These are phyloP conservation scores for Microcebus griseorufus DNA, from an alignment of 2,113 vertebrate genomes.

Conservation along the genomic window DNA sequence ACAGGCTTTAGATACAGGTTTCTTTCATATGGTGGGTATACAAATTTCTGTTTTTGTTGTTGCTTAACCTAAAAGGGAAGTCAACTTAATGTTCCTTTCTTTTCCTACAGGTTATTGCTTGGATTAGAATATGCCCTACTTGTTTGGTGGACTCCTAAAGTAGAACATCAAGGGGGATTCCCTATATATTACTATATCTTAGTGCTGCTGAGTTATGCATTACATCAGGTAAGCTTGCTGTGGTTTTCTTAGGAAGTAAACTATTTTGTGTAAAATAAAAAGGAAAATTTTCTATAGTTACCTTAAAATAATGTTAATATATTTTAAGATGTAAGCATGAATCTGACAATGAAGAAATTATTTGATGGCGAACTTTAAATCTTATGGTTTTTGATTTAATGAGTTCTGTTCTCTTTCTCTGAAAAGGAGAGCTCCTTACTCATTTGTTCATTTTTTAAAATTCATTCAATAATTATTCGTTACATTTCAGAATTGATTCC, in stretches of 20 bases:
- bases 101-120: conserved; percentile 89
- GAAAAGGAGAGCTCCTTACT: not conserved
- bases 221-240: conserved; percentile 92
- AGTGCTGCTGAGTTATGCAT: conserved; percentile 94
- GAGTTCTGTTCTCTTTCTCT: not conserved
- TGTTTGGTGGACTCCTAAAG: conserved; percentile 96
- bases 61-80: not conserved
- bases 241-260: not conserved
- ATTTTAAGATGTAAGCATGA: not conserved
- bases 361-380: not conserved
- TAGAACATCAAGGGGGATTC: conserved; percentile 92
- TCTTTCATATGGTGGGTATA: not conserved
- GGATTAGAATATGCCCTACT: conserved; percentile 94
- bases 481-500: conserved; percentile 15
- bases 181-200: conserved; percentile 93
- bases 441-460: not conserved
- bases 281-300: not conserved
- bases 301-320: conserved; percentile 44
- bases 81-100: not conserved
- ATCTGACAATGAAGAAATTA: not conserved
- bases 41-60: conserved; percentile 9
- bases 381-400: conserved; percentile 20
- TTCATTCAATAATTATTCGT: not conserved
- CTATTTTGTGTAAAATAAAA: not conserved
- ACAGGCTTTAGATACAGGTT: not conserved